These are phyloP conservation scores for Sitophilus oryzae DNA, from an alignment of 1,140 invertebrate species.

Conservation along the genomic window DNA sequence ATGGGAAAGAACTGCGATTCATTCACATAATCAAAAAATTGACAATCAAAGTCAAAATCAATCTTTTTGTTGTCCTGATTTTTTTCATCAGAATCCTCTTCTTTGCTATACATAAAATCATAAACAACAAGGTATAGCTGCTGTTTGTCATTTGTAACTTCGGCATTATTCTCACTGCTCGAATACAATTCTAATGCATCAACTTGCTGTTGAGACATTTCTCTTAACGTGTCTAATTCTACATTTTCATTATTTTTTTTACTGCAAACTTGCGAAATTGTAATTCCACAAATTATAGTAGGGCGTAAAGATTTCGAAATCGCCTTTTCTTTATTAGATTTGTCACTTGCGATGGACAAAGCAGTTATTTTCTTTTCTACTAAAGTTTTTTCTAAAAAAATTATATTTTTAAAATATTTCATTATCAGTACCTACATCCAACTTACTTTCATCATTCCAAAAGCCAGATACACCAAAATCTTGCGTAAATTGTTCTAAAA, in stretches of 20 bases:
- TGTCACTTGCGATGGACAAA: conserved; percentile 47
- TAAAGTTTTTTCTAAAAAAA: conserved; percentile 28
- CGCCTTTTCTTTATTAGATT: conserved; percentile 18
- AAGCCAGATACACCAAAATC: conserved; percentile 37
- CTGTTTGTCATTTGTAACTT: conserved; percentile 19
- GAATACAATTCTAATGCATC: neutral
- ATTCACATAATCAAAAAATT: neutral
- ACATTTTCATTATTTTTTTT: conserved; percentile 7
- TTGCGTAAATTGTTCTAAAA: conserved; percentile 40
- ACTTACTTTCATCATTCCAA: conserved; percentile 33
- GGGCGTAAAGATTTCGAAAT: conserved; percentile 28
- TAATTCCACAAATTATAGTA: conserved; percentile 39
- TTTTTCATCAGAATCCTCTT: conserved; percentile 22
- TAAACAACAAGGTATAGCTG: conserved; percentile 52
- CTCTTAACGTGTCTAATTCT: conserved; percentile 1
- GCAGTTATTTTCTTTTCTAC: conserved; percentile 48
- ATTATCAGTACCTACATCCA: neutral
- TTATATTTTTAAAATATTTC: conserved; percentile 2
- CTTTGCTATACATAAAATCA: conserved; percentile 50
- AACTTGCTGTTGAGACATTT: conserved; percentile 3
- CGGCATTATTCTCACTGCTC: conserved; percentile 9
- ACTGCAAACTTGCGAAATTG: conserved; percentile 24
- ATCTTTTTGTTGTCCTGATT: conserved; percentile 14
- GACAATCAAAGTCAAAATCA: conserved; percentile 11
- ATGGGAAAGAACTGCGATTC: neutral